Conservation (phyloP, 64 coral and sea anemone species). For the Anthopleura sola region DNA sequence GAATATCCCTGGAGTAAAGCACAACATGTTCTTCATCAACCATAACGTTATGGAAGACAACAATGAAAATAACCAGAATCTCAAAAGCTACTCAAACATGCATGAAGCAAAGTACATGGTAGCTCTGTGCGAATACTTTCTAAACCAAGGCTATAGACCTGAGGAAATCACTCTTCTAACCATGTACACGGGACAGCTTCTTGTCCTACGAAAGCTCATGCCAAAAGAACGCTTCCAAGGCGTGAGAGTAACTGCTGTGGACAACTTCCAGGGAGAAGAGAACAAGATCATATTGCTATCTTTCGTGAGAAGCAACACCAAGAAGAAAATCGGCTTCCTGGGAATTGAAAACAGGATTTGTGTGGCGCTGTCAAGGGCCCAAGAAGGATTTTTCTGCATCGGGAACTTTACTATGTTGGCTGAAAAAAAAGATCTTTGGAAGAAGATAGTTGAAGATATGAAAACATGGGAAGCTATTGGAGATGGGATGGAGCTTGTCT, state of each 20-base stretch:
- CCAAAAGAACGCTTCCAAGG: conserved; percentile 61
- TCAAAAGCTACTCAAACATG: conserved; percentile 76
- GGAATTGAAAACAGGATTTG: conserved; percentile 71
- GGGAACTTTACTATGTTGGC: conserved; percentile 49
- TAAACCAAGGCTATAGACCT: conserved; percentile 65
- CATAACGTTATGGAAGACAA: conserved; percentile 68
- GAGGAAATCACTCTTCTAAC: conserved; percentile 76
- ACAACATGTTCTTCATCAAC: conserved; percentile 86
- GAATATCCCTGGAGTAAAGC: conserved; percentile 63
- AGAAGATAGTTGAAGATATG: conserved; percentile 46
- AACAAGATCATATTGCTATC: conserved; percentile 89
- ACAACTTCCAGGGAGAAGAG: conserved; percentile 97
- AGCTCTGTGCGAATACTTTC: conserved; percentile 71
- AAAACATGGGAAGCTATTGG: background rate
- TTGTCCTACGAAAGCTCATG: conserved; percentile 57
- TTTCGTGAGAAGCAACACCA: conserved; percentile 66
- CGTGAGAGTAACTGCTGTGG: conserved; percentile 76
- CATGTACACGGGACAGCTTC: conserved; percentile 70
- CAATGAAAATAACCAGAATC: conserved; percentile 55
- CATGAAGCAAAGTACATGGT: conserved; percentile 76
- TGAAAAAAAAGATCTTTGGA: conserved; percentile 50
- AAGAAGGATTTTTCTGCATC: conserved; percentile 64
- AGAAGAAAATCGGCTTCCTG: conserved; percentile 84
- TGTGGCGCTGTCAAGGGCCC: conserved; percentile 79
- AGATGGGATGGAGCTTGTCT: conserved; percentile 5